These are phyloP conservation scores for Ascaphus truei DNA, from an alignment of 2,113 vertebrate genomes.

Conservation along the genomic window DNA sequence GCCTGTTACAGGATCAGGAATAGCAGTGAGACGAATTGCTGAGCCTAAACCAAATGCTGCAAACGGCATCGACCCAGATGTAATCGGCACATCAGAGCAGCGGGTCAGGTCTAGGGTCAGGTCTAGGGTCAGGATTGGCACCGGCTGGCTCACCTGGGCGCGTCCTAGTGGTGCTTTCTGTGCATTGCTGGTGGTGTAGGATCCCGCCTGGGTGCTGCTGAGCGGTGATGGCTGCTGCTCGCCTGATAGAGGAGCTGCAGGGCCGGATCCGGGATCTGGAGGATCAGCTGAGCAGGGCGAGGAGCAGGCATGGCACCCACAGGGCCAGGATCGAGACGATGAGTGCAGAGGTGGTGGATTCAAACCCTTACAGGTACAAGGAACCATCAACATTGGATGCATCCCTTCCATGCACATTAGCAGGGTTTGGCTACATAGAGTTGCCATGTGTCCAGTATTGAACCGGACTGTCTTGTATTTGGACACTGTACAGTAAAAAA, in stretches of 20 bases:
- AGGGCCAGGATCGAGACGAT: slow-evolving; percentile 75
- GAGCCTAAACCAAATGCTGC: too few relatives aligned
- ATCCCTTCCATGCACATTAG: too few relatives aligned
- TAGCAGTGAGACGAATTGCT: too few relatives aligned
- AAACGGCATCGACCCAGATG: too few relatives aligned
- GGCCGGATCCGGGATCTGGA: slow-evolving; percentile 75
- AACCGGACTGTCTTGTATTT: too few relatives aligned
- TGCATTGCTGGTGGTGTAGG: neutral
- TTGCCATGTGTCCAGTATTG: too few relatives aligned
- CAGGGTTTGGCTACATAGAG: too few relatives aligned
- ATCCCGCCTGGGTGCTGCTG: neutral
- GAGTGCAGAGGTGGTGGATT: slow-evolving; percentile 91
- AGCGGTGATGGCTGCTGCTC: slow-evolving; percentile 39
- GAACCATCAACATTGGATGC: neutral
- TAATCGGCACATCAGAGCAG: too few relatives aligned
- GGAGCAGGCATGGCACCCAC: slow-evolving; percentile 35
- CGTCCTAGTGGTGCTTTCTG: neutral
- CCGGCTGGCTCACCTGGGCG: neutral
- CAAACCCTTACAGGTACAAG: slow-evolving; percentile 89
- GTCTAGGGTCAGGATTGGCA: neutral
- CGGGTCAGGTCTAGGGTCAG: neutral
- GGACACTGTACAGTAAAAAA: too few relatives aligned
- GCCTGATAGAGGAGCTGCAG: slow-evolving; percentile 68
- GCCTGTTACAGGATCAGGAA: too few relatives aligned
- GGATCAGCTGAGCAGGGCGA: slow-evolving; percentile 63